Base-by-base conservation (phyloP, 2,888 invertebrate species). In the Saturnia japonica region DNA sequence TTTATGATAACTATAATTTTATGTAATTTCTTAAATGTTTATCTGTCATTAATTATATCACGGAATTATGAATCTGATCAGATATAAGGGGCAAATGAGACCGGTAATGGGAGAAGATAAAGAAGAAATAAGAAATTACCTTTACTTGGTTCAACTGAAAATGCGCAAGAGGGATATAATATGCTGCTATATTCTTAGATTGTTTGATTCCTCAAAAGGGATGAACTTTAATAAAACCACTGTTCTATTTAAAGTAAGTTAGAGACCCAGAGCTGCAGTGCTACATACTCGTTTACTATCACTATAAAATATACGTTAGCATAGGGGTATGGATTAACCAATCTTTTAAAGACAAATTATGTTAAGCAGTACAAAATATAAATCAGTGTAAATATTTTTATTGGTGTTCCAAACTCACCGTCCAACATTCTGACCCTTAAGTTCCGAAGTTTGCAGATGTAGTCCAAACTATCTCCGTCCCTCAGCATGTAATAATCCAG, bases 401-500 rank as follows among this genome's bases (percentile, higher is more conserved):
- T 4, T 19, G n/a, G 19, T n/a, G n/a, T 64, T 40, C 9, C 40
- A 14, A 14, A 69, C 83, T 85, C 86, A 93, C 97, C 97, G 88
- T 99, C 99, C 85, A 99, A 94, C 96, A 99, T 99, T 77, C 98
- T 96, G 2, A 99, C 97, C 78, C 97, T 95, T 34, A 99, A 93
- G 42, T 97, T 97, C 76, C 99, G 95, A 77, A 97, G 94, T 91
- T 98, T 99, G 83, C 97, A 96, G 79, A 98, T 95, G 91, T 99
- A 99, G 85, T 99, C 98, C 75, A 99, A 90, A 40, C 97, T 95
- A 90, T 99, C 99, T 80, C 98, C 98, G 88, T 98, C 98, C 79
- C 98, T 95, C 72, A 99, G 95, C 85, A 99, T 96, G 91, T 99
- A 99, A 91, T 99, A 99, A 85, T 98, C 99, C 76, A 99, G 94